phyloP scores from a whole-genome alignment of 2,113 vertebrate genomes.

The Catharus minimus region DNA sequence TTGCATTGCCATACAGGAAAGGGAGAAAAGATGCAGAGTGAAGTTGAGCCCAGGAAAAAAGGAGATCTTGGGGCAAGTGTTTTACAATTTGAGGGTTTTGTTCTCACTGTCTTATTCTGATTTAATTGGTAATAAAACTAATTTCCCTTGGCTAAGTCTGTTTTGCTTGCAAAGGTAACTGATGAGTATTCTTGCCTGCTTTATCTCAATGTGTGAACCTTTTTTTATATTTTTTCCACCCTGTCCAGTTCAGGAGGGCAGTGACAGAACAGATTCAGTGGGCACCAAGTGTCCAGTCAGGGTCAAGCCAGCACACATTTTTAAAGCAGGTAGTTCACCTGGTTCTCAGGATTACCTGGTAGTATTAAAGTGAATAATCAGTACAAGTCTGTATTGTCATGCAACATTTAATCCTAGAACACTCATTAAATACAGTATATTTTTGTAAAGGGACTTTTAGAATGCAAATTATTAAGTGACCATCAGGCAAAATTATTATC shows the following conservation, averaged over 20 bases:
- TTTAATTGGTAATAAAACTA: not conserved
- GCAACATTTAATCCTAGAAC: not conserved
- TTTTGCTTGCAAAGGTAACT: not conserved
- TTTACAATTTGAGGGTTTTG: not conserved
- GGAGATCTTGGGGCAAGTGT: not conserved
- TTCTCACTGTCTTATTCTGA: not conserved
- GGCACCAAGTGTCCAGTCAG: not conserved
- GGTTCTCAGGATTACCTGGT: not conserved
- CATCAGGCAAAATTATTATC: not conserved
- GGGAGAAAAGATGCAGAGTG: not conserved
- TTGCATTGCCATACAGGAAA: no score
- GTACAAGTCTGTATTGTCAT: not conserved
- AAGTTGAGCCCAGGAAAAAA: not conserved
- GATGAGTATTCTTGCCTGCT: not conserved
- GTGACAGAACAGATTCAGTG: not conserved
- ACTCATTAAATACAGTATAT: not conserved
- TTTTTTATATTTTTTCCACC: not conserved
- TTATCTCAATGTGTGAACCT: fast-evolving
- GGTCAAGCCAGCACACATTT: not conserved
- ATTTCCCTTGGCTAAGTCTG: not conserved
- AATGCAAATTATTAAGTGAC: not conserved
- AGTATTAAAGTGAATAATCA: not conserved
- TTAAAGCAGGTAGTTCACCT: not conserved
- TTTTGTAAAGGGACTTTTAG: not conserved
- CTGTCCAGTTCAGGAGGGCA: not conserved